phyloP scores from a whole-genome alignment of 92 coral and sea anemone species.

The Porites rus region DNA sequence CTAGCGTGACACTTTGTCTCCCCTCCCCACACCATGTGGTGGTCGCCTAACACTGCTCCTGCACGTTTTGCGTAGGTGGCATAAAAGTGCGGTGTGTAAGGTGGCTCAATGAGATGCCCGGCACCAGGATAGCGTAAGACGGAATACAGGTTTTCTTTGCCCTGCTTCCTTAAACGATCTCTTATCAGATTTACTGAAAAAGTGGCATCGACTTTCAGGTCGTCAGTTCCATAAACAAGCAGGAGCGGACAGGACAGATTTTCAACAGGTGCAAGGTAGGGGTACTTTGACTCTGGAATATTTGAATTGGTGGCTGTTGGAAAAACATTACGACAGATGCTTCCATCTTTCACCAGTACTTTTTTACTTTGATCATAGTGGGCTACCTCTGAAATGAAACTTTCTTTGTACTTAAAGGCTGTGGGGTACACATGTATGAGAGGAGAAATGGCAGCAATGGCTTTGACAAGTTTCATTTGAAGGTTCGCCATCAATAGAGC shows the following conservation, averaged over 20 bases:
- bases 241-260: not conserved
- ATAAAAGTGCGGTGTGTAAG: slow-evolving; percentile 35
- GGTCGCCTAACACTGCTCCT: too few relatives aligned
- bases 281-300: not conserved
- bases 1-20: too few relatives aligned
- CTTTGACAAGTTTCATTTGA: slow-evolving; percentile 35
- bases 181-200: not conserved
- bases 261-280: not conserved
- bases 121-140: slow-evolving; percentile 59
- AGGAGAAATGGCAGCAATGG: slow-evolving; percentile 50
- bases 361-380: not conserved
- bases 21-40: too few relatives aligned
- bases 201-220: not conserved
- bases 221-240: not conserved
- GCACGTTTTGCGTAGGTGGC: not conserved
- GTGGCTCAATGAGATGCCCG: slow-evolving; percentile 32
- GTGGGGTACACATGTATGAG: not conserved
- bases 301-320: slow-evolving; percentile 1
- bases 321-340: not conserved
- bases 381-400: not conserved
- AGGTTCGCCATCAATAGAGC: slow-evolving; percentile 50
- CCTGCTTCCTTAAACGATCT: not conserved
- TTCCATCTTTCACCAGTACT: slow-evolving; percentile 3
- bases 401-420: slow-evolving; percentile 36
- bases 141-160: slow-evolving; percentile 46